Base-by-base conservation (phyloP, 2,888 invertebrate species). In the Phragmatobia fuliginosa region DNA sequence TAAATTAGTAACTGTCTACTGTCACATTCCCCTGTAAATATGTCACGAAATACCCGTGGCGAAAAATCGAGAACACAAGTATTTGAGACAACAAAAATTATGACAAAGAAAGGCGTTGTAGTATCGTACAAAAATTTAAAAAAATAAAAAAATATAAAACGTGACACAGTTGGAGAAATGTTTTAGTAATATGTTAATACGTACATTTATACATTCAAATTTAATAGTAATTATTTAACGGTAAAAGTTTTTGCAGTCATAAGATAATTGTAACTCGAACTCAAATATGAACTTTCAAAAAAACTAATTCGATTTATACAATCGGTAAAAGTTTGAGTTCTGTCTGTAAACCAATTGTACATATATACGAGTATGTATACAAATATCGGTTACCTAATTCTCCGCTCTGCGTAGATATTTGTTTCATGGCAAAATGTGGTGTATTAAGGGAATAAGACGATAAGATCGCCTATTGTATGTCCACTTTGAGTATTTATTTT, bases 1-100 rank as follows among this genome's bases (percentile, higher is more conserved):
- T 79, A 73, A 75, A 81, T 80, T 67, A 41, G 73, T 71, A 62
- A 71, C 64, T 71, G 71, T 72, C 58, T 70, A 41, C 56, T 71
- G 76, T 76, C 78, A 68, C 77, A 77, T 73, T 78, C 71, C 62
- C 33, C 25, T 56, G 66, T 71, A 68, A 71, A 78, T 78, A 74
- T 76, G 77, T 74, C 71, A 66, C 61, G 62, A 60, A 70, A 69
- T 72, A 68, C 66, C 56, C 56, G 71, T 61, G 66, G 58, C 76
- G 73, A 75, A 76, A 79, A 75, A 72, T 67, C 65, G 67, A 28
- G 41, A 76, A 75, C 45, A 63, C 66, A 45, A 74, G 63, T 66
- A 62, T 64, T 49, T 64, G 72, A 77, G 80, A 76, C 81, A 81
- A 81, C 70, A 78, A 78, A 77, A 79, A 71, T 75, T 80, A 62